phyloP scores from a whole-genome alignment of 2,113 vertebrate genomes.

The Notiomystis cincta region DNA sequence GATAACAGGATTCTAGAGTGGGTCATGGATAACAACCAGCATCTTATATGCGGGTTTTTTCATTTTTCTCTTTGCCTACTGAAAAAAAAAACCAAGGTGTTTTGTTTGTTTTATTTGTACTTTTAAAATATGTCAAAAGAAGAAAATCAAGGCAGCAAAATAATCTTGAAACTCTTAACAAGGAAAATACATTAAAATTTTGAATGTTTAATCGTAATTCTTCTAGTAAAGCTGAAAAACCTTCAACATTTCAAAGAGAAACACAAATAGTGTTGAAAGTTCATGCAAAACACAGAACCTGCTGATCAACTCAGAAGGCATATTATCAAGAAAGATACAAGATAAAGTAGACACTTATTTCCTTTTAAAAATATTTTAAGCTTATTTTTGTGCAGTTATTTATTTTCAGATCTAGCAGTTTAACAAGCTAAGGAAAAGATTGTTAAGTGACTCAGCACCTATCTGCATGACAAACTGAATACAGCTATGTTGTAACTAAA shows the following conservation, averaged over 20 bases:
- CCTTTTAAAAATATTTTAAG: background rate
- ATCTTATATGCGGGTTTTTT: fast-evolving
- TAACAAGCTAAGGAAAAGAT: background rate
- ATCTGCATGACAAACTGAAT: background rate
- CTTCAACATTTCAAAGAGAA: background rate
- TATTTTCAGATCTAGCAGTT: background rate
- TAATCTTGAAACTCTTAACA: background rate
- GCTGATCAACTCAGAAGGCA: background rate
- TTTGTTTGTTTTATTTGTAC: background rate
- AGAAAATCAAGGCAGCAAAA: background rate
- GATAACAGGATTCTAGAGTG: background rate
- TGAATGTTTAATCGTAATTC: background rate
- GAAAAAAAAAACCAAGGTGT: background rate
- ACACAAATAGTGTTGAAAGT: background rate
- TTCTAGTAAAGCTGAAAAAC: background rate
- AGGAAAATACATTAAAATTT: background rate
- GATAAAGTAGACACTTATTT: background rate
- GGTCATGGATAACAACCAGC: background rate
- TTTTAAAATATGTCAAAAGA: background rate
- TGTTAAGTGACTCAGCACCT: background rate
- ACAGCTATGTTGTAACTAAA: background rate
- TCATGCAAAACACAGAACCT: background rate
- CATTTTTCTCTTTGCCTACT: background rate
- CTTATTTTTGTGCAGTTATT: background rate
- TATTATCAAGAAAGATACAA: background rate